Percentiles rank a stretch among this genome's conserved stretches.
Conservation (phyloP, 2,888 invertebrate species). For the Napeogenes sylphis region DNA sequence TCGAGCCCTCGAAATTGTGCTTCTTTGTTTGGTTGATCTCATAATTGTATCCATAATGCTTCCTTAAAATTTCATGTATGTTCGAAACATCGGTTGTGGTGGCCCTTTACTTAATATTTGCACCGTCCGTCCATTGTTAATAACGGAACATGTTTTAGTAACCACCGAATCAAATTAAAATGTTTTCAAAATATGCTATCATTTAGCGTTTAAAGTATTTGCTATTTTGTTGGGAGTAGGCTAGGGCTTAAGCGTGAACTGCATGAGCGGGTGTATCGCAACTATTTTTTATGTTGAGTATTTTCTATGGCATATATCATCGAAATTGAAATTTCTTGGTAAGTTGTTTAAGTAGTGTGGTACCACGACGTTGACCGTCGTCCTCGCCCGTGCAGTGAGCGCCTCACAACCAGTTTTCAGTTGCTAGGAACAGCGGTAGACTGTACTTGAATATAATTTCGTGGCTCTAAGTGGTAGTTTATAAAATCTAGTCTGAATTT, state of each 20-base stretch:
- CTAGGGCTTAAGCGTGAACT: conserved; percentile 1
- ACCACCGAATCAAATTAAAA: not conserved
- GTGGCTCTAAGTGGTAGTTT: conserved; percentile 56
- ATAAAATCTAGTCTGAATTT: conserved; percentile 70
- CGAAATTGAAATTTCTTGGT: too few species aligned
- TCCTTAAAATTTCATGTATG: conserved; percentile 24
- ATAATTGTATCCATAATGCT: conserved; percentile 41
- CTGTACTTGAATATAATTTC: conserved; percentile 43
- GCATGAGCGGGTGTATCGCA: not conserved
- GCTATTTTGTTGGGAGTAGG: not conserved
- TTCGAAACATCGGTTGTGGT: conserved; percentile 40
- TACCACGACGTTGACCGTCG: too few species aligned
- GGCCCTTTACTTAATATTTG: conserved; percentile 39
- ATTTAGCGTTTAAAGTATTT: conserved; percentile 1
- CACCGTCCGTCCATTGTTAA: conserved; percentile 50
- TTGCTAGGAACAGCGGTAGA: conserved; percentile 39
- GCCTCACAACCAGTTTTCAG: conserved; percentile 17
- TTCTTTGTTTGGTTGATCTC: conserved; percentile 70
- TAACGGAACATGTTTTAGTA: not conserved
- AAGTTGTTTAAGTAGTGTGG: too few species aligned
- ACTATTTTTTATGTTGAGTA: not conserved
- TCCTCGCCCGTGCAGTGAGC: conserved; percentile 14
- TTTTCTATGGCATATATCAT: too few species aligned
- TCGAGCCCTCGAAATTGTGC: conserved; percentile 43
- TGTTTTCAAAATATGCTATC: not conserved